Conservation (phyloP, 2,888 invertebrate genomes). For the Boloria selene region DNA sequence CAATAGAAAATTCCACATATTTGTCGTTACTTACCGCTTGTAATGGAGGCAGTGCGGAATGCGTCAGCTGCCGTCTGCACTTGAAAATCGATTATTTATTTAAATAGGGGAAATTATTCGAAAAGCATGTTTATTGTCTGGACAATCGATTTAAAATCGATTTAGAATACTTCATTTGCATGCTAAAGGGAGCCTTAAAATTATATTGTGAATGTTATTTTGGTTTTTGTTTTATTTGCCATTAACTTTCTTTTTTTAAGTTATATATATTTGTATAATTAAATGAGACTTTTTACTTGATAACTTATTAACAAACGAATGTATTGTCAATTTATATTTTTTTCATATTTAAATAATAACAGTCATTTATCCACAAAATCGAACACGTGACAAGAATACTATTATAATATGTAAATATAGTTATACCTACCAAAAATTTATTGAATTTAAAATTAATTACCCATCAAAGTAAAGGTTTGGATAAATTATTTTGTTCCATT, state of each 20-base stretch:
- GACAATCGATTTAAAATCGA: constrained; percentile 4
- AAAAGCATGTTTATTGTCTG: constrained; percentile 6
- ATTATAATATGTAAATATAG: not conserved
- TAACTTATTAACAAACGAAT: too few species aligned
- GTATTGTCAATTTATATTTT: too few species aligned
- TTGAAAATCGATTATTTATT: constrained; percentile 26
- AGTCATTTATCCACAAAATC: not conserved
- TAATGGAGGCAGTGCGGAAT: constrained; percentile 9
- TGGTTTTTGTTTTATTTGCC: too few species aligned
- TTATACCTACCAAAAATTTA: not conserved
- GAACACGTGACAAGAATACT: not conserved
- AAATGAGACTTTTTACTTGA: too few species aligned
- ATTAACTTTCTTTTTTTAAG: too few species aligned
- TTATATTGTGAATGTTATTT: not conserved
- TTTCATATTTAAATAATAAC: too few species aligned
- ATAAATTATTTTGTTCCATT: constrained; percentile 4
- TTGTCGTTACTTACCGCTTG: constrained; percentile 27
- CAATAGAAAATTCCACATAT: constrained; percentile 28
- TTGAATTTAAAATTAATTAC: constrained; percentile 1
- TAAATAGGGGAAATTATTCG: constrained; percentile 17
- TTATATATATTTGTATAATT: too few species aligned
- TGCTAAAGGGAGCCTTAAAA: not conserved
- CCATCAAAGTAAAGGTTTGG: constrained; percentile 1
- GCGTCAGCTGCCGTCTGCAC: constrained; percentile 25
- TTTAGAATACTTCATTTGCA: not conserved